Evolutionary conservation across 2,113 vertebrate species (phyloP).

Genomic region (Oophaga pumilio): DNA sequence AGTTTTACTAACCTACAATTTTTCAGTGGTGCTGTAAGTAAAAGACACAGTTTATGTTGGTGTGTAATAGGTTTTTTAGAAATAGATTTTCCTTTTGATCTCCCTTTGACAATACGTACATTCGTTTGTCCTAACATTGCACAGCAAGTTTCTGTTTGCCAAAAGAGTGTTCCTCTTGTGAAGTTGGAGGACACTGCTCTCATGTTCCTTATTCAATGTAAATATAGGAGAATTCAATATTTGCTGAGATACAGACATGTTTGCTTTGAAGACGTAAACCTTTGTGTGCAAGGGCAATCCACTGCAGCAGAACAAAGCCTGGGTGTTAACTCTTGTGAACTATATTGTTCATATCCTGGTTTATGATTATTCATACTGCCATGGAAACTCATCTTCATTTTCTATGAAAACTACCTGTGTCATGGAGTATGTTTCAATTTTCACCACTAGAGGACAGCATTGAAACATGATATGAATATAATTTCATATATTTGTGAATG

Average conservation of each 20-base stretch:
- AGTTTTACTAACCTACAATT: too few species aligned
- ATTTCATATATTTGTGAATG: background rate
- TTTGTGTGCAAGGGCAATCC: background rate
- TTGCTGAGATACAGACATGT: background rate
- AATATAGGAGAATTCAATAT: background rate
- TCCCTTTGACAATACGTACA: too few species aligned
- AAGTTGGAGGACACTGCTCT: background rate
- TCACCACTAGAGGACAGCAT: slow-evolving; percentile 40
- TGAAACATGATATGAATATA: background rate
- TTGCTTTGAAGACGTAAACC: background rate
- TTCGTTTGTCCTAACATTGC: background rate
- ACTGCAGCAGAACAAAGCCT: background rate
- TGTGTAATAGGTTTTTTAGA: too few species aligned
- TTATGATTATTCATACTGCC: background rate
- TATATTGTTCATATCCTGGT: background rate
- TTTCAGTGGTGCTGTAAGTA: too few species aligned
- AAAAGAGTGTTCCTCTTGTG: background rate
- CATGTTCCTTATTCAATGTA: background rate
- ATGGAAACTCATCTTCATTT: background rate
- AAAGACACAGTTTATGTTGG: too few species aligned
- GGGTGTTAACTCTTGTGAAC: background rate
- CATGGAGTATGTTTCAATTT: background rate
- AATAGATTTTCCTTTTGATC: too few species aligned
- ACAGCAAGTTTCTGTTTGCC: background rate
- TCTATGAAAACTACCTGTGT: background rate